phyloP scores from a whole-genome alignment of 53 echinoderm and acorn worm genomes.

The Mesocentrotus franciscanus region DNA sequence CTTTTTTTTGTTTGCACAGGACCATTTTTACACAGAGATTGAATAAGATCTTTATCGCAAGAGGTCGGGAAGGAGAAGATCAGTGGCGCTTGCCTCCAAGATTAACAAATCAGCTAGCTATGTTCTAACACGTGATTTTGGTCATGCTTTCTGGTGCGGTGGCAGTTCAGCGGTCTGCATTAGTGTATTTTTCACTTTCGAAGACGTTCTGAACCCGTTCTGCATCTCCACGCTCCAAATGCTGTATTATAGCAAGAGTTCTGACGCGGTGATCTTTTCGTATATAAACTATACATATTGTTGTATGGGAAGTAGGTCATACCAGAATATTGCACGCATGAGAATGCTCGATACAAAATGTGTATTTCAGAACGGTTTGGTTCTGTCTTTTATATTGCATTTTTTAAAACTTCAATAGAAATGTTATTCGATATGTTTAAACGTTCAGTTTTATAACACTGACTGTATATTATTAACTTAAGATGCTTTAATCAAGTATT shows the following conservation, averaged over 20 bases:
- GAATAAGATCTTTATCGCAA: background rate
- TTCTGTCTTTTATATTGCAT: background rate
- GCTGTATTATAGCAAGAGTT: background rate
- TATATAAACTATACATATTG: background rate
- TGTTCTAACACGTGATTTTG: background rate
- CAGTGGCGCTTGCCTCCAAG: background rate
- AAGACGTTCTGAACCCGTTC: background rate
- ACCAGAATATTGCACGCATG: background rate
- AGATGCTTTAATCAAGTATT: background rate
- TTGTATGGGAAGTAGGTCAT: background rate
- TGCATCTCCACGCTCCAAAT: background rate
- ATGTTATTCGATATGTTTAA: constrained; percentile 38
- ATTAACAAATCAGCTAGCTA: constrained; percentile 39
- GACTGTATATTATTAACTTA: background rate
- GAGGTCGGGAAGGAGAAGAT: background rate
- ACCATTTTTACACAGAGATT: constrained; percentile 25
- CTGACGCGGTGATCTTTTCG: background rate
- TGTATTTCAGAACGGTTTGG: background rate
- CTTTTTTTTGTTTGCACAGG: background rate
- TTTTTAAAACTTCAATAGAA: background rate
- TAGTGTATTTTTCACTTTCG: background rate
- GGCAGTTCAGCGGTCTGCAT: background rate
- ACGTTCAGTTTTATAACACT: background rate
- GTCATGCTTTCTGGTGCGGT: background rate
- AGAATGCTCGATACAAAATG: background rate